Percentiles rank a stretch among this genome's conserved stretches.
Conservation (phyloP, 64 coral and sea anemone genomes). For the Acropora tenuis region DNA sequence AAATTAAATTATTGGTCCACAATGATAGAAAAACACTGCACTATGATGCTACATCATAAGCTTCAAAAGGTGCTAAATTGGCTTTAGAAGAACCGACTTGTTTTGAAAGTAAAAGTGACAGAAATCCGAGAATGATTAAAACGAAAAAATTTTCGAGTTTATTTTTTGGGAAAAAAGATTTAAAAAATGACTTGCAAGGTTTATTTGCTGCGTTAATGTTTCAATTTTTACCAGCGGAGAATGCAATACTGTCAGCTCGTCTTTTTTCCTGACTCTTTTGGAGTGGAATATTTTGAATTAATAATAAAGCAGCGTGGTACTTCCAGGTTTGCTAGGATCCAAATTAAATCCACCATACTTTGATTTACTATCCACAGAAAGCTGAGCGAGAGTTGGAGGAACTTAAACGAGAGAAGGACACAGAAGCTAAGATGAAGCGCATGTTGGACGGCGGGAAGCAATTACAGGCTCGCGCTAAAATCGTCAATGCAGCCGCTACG, state of each 20-base stretch:
- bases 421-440: slow-evolving; percentile 59
- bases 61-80: neutral
- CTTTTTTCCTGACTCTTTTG: too few relatives aligned
- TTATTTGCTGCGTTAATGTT: too few relatives aligned
- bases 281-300: too few relatives aligned
- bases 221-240: too few relatives aligned
- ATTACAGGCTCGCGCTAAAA: neutral
- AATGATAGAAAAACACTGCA: neutral
- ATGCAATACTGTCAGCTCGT: too few relatives aligned
- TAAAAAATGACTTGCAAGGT: too few relatives aligned
- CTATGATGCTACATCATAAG: neutral
- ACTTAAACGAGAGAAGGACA: slow-evolving; percentile 49
- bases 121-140: too few relatives aligned
- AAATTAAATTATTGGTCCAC: neutral
- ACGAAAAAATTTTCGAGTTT: too few relatives aligned
- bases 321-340: too few relatives aligned
- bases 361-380: slow-evolving; percentile 52
- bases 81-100: neutral
- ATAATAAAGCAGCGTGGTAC: neutral
- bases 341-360: neutral
- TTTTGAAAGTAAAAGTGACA: too few relatives aligned
- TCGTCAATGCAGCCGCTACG: slow-evolving; percentile 61
- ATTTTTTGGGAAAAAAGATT: too few relatives aligned
- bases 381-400: slow-evolving; percentile 80
- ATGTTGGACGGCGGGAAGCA: slow-evolving; percentile 29